Percentiles rank a stretch among this genome's conserved stretches.
Evolutionary conservation across 2,888 invertebrate species (phyloP).

Genomic region (Epinotia bilunana): DNA sequence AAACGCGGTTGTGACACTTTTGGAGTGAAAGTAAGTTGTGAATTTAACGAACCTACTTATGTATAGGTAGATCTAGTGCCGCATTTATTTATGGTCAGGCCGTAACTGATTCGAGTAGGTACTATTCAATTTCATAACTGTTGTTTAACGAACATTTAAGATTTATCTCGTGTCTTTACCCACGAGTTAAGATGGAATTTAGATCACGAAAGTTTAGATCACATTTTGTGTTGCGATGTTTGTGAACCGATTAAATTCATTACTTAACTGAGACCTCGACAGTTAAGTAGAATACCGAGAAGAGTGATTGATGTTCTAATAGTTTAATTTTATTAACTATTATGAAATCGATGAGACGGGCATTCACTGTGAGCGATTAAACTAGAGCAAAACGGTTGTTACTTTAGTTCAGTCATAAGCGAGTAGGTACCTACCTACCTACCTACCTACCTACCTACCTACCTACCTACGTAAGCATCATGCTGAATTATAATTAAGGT

Average conservation of each 20-base stretch:
- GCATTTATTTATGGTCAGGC: neutral
- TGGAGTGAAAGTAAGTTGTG: conserved; percentile 35
- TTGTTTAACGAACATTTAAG: conserved; percentile 42
- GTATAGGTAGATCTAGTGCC: conserved; percentile 17
- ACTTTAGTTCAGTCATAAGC: neutral
- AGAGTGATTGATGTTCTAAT: conserved; percentile 56
- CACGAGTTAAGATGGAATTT: conserved; percentile 57
- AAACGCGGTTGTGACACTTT: conserved; percentile 26
- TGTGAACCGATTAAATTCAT: conserved; percentile 47
- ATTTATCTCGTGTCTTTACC: conserved; percentile 52
- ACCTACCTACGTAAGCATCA: conserved; percentile 51
- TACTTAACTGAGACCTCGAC: conserved; percentile 53
- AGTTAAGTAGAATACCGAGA: conserved; percentile 49
- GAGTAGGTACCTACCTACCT: conserved; percentile 47
- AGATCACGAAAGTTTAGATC: conserved; percentile 63
- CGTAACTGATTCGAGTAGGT: conserved; percentile 1
- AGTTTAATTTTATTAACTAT: conserved; percentile 51
- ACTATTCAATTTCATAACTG: conserved; percentile 52
- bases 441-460: too few relatives aligned
- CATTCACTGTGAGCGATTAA: conserved; percentile 23
- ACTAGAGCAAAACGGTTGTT: conserved; percentile 16
- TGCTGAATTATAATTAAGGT: conserved; percentile 12
- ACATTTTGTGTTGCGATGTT: conserved; percentile 48
- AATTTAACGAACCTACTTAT: conserved; percentile 20
- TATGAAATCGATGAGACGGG: conserved; percentile 43